phyloP scores from a whole-genome alignment of 2,888 invertebrate species.

The Diplazon laetatorius region DNA sequence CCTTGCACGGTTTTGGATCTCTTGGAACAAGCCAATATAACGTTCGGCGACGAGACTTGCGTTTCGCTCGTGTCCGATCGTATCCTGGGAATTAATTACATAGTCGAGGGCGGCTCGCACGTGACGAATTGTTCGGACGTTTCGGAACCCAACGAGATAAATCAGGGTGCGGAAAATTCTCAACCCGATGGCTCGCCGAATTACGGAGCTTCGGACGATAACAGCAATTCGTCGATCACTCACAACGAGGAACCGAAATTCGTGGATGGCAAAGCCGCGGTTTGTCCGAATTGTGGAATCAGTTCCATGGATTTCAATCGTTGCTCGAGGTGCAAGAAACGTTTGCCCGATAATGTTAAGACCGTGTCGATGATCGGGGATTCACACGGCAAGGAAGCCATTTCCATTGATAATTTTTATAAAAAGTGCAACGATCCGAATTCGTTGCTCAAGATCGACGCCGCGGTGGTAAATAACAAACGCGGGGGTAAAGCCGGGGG shows the following conservation, averaged over 20 bases:
- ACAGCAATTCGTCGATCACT: constrained; percentile 71
- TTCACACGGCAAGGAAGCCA: constrained; percentile 68
- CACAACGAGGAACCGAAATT: constrained; percentile 83
- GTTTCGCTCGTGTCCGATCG: constrained; percentile 90
- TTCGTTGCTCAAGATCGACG: constrained; percentile 66
- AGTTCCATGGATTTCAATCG: constrained; percentile 90
- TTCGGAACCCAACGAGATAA: constrained; percentile 60
- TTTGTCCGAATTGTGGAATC: constrained; percentile 92
- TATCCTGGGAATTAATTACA: constrained; percentile 90
- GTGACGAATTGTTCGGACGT: constrained; percentile 62
- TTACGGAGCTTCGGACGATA: constrained; percentile 72
- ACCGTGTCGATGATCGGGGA: constrained; percentile 76
- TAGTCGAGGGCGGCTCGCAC: constrained; percentile 87
- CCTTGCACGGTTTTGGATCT: constrained; percentile 92
- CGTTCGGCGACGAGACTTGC: constrained; percentile 87
- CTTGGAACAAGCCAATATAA: constrained; percentile 90
- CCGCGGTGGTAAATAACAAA: constrained; percentile 60
- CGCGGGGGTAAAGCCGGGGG: constrained; percentile 72
- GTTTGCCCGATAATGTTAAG: constrained; percentile 89
- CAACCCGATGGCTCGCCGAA: constrained; percentile 57
- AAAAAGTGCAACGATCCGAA: constrained; percentile 76
- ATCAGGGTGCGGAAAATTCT: constrained; percentile 42
- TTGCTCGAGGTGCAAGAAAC: constrained; percentile 89
- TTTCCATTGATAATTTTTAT: constrained; percentile 74
- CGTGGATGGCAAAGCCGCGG: constrained; percentile 89